phyloP scores from a whole-genome alignment of 2,113 vertebrate species.

The Aphyosemion australe region DNA sequence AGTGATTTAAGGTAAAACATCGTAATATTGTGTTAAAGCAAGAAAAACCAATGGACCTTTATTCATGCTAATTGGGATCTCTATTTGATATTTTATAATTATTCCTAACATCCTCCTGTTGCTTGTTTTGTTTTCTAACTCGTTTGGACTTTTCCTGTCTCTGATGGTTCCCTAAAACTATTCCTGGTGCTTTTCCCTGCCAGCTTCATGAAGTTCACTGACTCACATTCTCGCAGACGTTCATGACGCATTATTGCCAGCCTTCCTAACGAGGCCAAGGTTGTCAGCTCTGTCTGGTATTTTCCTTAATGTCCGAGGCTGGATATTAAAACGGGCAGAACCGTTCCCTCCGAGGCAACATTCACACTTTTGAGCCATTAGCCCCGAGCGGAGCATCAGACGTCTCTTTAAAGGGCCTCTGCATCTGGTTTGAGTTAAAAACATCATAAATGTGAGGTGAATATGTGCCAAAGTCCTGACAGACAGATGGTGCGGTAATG shows the following conservation, averaged over 20 bases:
- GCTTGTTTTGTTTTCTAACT: too few relatives aligned
- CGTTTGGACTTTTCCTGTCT: too few relatives aligned
- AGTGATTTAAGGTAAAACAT: too few relatives aligned
- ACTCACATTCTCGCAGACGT: too few relatives aligned
- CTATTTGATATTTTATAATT: too few relatives aligned
- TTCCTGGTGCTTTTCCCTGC: too few relatives aligned
- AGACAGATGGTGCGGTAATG: conserved; percentile 70
- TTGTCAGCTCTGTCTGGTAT: conserved; percentile 31
- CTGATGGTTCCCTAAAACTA: too few relatives aligned
- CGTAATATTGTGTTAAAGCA: too few relatives aligned
- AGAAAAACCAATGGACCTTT: too few relatives aligned
- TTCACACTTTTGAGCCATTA: conserved; percentile 69
- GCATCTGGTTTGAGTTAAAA: conserved; percentile 68
- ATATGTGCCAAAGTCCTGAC: conserved; percentile 63
- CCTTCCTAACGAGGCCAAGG: conserved; percentile 30
- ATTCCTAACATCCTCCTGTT: too few relatives aligned
- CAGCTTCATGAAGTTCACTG: background rate
- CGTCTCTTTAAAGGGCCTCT: conserved; percentile 53
- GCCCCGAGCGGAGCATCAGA: conserved; percentile 53
- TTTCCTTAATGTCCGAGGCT: conserved; percentile 42
- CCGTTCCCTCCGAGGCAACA: conserved; percentile 48
- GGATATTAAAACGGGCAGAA: conserved; percentile 16
- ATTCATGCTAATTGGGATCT: too few relatives aligned
- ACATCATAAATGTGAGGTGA: conserved; percentile 63
- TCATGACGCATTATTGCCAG: background rate